phyloP scores from a whole-genome alignment of 2,113 vertebrate genomes.

The Carollia perspicillata region DNA sequence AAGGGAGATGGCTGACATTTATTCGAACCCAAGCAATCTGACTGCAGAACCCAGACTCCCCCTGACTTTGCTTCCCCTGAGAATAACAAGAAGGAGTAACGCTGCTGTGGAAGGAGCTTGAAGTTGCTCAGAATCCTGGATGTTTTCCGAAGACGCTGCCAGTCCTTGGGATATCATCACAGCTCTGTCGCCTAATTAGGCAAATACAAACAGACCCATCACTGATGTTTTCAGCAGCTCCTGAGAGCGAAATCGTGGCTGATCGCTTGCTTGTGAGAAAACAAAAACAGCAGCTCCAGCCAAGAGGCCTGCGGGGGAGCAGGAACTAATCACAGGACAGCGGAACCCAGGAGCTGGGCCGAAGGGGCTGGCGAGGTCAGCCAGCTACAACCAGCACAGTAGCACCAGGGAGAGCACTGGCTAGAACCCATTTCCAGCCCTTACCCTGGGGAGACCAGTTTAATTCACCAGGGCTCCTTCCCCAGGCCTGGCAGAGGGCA shows the following conservation, averaged over 20 bases:
- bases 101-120: conserved; percentile 32
- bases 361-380: background rate
- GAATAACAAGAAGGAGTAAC: background rate
- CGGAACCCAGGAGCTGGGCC: background rate
- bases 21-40: background rate
- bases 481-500: background rate
- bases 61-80: background rate
- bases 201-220: conserved; percentile 83
- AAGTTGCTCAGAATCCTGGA: conserved; percentile 57
- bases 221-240: conserved; percentile 79
- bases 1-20: background rate
- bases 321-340: conserved; percentile 22
- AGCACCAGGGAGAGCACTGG: background rate
- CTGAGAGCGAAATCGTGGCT: conserved; percentile 79
- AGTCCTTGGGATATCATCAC: conserved; percentile 64
- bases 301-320: conserved; percentile 59
- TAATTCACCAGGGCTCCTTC: background rate
- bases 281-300: conserved; percentile 40
- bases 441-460: background rate
- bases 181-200: conserved; percentile 81
- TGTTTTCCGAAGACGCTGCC: conserved; percentile 73
- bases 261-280: conserved; percentile 67
- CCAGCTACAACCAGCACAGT: background rate
- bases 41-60: background rate
- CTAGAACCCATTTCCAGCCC: background rate